Evolutionary conservation across 2,113 vertebrate genomes (phyloP), one percentile per base, ranked within the genome.

Genomic region (Pterocles burchelli): DNA sequence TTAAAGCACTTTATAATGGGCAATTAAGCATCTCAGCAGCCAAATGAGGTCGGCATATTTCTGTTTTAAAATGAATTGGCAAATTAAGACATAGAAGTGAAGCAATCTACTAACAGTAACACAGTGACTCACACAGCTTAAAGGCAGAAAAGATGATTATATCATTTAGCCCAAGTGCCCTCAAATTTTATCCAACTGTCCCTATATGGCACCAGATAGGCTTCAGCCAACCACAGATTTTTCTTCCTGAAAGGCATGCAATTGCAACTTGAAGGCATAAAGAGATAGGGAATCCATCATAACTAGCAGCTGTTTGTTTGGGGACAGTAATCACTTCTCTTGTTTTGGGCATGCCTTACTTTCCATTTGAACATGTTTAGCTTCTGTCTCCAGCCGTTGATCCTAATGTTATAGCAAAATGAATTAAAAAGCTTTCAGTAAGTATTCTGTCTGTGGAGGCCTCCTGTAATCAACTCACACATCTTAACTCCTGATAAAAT

Each of bases 31-130:
- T 15, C 78, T 63, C 59, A 78, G 75, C 68, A 90, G 67, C 26
- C 68, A 90, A 88, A 83, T 45, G 38, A 92, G 67, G 75, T 59
- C 5, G 11, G 33, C 33, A 16, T 57, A 38, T 79, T 81, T 84
- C 61, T 74, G 49, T n/a, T 90, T 94, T 41, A 84, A 92, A 94
- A 76, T 77, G 73, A 86, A 95, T 52, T 52, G 88, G 43, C 62
- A 96, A 94, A 95, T 55, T 62, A 83, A 91, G 92, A 61, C 58
- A 26, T 2, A 74, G 67, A 80, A 85, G 88, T 63, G 61, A 85
- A 88, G 80, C 61, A 84, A 77, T 65, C 81, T 83, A 73, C 89
- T 67, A 74, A 89, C 1, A 1, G 66, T 93, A 93, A 90, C 51
- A 46, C 34, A 61, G 24, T 88, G 91, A 95, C 57, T 96, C 87